Evolutionary conservation across 2,797 vertebrate species (phyloP).

Genomic region (Apogon talboti): DNA sequence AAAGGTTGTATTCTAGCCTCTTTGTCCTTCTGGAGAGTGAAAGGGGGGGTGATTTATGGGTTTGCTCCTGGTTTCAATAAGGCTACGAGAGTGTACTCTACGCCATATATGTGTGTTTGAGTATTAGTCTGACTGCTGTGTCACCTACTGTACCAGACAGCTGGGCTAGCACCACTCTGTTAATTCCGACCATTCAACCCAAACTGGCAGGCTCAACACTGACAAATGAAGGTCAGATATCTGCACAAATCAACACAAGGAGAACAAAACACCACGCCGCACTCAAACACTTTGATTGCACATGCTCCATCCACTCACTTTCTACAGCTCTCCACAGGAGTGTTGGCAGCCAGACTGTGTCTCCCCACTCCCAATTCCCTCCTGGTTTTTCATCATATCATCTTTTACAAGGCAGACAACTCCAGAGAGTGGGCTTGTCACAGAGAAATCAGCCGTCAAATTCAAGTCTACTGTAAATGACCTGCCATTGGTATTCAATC

Average conservation of each 20-base stretch:
- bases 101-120: constrained; percentile 26
- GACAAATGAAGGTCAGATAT: constrained; percentile 60
- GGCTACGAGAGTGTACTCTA: constrained; percentile 11
- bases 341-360: constrained; percentile 11
- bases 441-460: constrained; percentile 40
- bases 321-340: constrained; percentile 14
- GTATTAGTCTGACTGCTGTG: constrained; percentile 33
- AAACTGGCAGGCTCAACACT: constrained; percentile 47
- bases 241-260: constrained; percentile 42
- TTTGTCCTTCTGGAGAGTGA: constrained; percentile 73
- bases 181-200: constrained; percentile 31
- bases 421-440: constrained; percentile 13
- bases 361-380: constrained; percentile 10
- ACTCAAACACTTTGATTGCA: constrained; percentile 21
- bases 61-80: constrained; percentile 33
- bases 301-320: constrained; percentile 13
- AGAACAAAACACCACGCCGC: constrained; percentile 12
- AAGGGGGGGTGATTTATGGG: constrained; percentile 66
- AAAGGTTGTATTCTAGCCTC: constrained; percentile 66
- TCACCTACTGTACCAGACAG: constrained; percentile 39
- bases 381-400: constrained; percentile 27
- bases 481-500: constrained; percentile 45
- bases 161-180: constrained; percentile 29
- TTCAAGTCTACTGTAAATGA: constrained; percentile 64
- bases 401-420: not conserved